A percentile compares a stretch with the other conserved stretches of the same genome.
These are phyloP conservation scores for Thera britannica DNA, from an alignment of 2,888 invertebrate genomes.

Conservation along the genomic window DNA sequence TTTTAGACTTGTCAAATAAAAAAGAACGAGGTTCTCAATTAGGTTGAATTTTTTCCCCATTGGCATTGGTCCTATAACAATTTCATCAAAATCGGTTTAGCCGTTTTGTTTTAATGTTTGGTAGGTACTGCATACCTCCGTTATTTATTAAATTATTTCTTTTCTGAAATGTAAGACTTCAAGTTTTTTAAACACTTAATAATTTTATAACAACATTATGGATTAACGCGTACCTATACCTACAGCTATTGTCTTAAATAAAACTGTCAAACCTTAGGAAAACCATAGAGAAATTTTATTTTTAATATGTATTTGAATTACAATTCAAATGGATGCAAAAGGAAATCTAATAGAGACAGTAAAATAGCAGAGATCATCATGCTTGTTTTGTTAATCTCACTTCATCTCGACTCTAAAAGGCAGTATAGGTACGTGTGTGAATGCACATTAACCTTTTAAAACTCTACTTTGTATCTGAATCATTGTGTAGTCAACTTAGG, in stretches of 20 bases:
- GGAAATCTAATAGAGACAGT: conserved; percentile 15
- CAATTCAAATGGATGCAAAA: conserved; percentile 6
- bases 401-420: conserved; percentile 28
- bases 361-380: conserved; percentile 24
- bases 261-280: not conserved
- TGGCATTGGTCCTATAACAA: too few species aligned
- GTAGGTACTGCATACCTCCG: too few species aligned
- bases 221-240: too few species aligned
- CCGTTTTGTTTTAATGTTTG: too few species aligned
- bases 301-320: not conserved
- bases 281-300: not conserved
- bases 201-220: too few species aligned
- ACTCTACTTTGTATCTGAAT: conserved; percentile 18
- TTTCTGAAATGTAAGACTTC: too few species aligned
- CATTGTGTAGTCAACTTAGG: conserved; percentile 10
- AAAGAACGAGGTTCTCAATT: too few species aligned
- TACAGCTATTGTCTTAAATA: not conserved
- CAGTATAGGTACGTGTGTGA: conserved; percentile 31
- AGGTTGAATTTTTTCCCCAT: too few species aligned
- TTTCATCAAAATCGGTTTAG: too few species aligned
- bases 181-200: too few species aligned
- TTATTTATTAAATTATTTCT: too few species aligned
- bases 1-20: too few species aligned
- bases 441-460: conserved; percentile 30
- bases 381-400: conserved; percentile 20